Evolutionary conservation across 2,113 vertebrate genomes (phyloP).

Genomic region (Aptenodytes patagonicus): DNA sequence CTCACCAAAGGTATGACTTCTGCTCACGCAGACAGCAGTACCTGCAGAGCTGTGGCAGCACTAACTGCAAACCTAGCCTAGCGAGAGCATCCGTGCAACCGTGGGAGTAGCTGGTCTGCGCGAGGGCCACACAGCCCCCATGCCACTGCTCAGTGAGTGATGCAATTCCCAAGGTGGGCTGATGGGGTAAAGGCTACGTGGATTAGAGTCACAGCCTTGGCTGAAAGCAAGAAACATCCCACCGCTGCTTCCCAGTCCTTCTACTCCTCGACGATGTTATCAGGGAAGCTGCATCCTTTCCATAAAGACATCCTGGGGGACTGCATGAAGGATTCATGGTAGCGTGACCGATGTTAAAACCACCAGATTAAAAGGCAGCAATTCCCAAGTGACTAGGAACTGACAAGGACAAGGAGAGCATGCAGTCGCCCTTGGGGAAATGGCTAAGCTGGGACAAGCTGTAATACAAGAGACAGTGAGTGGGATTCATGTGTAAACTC

Average conservation of each 20-base stretch:
- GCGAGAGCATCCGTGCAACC: not conserved
- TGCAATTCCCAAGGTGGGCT: not conserved
- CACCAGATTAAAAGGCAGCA: not conserved
- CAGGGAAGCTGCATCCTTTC: not conserved
- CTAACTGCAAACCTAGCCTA: not conserved
- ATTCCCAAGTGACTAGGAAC: not conserved
- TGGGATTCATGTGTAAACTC: constrained; percentile 26
- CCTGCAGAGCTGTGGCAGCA: not conserved
- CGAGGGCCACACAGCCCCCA: not conserved
- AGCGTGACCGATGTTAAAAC: not conserved
- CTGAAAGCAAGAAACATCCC: not conserved
- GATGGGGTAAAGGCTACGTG: accelerated
- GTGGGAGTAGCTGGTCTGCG: accelerated
- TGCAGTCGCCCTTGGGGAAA: not conserved
- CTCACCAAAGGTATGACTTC: not conserved
- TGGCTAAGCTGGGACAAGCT: not conserved
- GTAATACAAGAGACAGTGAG: not conserved
- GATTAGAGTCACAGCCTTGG: not conserved
- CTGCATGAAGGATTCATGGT: not conserved
- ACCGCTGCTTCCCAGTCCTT: not conserved
- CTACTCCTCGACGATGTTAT: not conserved
- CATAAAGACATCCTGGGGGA: not conserved
- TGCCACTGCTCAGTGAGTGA: accelerated
- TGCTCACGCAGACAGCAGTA: not conserved
- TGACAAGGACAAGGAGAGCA: not conserved